A percentile compares a stretch with the other conserved stretches of the same genome.
Evolutionary conservation across 2,113 vertebrate genomes (phyloP).

Genomic region (Albula goreensis): DNA sequence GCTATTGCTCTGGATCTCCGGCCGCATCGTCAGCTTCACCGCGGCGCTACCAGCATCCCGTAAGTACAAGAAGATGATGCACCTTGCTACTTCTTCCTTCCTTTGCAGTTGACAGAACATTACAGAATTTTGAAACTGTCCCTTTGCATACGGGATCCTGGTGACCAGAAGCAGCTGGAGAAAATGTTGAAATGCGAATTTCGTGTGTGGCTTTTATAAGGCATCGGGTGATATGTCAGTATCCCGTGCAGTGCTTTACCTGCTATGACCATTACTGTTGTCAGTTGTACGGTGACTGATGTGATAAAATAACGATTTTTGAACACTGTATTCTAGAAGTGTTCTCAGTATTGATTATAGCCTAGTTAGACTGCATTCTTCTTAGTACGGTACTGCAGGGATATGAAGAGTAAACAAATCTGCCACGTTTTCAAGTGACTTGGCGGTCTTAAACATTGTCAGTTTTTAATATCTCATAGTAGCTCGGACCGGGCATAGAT

Average conservation of each 20-base stretch:
- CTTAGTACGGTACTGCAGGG: background rate
- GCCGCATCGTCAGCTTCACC: conserved; percentile 28
- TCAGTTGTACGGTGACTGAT: background rate
- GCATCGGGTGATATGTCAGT: too few relatives aligned
- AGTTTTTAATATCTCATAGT: too few relatives aligned
- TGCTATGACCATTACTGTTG: background rate
- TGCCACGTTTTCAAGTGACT: background rate
- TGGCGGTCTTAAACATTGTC: background rate
- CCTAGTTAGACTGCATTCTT: background rate
- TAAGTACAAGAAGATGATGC: conserved; percentile 41
- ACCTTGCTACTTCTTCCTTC: conserved; percentile 11
- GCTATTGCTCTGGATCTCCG: conserved; percentile 45
- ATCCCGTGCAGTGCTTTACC: too few relatives aligned
- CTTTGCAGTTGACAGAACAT: conserved; percentile 19
- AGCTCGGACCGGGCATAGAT: too few relatives aligned
- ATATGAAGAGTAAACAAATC: background rate
- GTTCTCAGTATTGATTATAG: background rate
- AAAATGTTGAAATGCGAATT: too few relatives aligned
- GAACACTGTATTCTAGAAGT: background rate
- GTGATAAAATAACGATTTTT: background rate
- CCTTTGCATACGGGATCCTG: background rate
- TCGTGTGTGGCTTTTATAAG: too few relatives aligned
- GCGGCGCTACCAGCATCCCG: conserved; percentile 42
- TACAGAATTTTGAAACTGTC: conserved; percentile 11
- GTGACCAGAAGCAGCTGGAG: too few relatives aligned